Base-by-base conservation (phyloP, 1,140 invertebrate species). In the Colletes latitarsis region DNA sequence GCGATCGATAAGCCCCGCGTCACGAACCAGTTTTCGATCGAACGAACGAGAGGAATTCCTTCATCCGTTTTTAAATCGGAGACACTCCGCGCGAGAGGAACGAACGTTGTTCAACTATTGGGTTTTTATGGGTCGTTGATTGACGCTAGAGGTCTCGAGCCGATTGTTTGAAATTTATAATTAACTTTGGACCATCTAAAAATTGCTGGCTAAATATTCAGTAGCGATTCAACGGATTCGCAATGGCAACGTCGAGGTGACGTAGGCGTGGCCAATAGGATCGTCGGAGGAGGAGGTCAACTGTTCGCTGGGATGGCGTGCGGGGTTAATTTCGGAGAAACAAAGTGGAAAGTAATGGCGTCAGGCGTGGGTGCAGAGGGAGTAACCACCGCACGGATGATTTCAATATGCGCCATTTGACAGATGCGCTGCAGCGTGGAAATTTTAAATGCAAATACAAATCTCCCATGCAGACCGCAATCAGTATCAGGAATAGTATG, bases 381-480 rank as follows among this genome's bases (percentile, higher is more conserved):
- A 66, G 62, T 74, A 70, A 67, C 69, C 70, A 83, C 75, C 70
- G 73, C 72, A 68, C 52, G 46, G 58, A 41, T 85, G 76, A 70
- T 86, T 88, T 84, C 86, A 85, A 88, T 88, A 88, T 88, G 77
- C 87, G 80, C 71, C 84, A 84, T 88, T 88, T 82, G 84, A 88
- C 87, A 86, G 84, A 88, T 86, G 84, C 76, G 87, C 82, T 75
- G 57, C 76, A 69, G 62, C 75, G 73, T 57, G 66, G 57, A 74
- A 78, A 85, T 89, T 89, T 88, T 85, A 89, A 87, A 88, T 89
- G 82, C 87, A 86, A 88, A 87, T 89, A 89, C 81, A 82, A 89
- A 84, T 88, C 79, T 82, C 69, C n/a, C 82, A 21, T 67, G 39
- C 76, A 43, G 81, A 67, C 70, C 73, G 69, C 70, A 84, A 80